Evolutionary conservation across 2,113 vertebrate species (phyloP).

Genomic region (Petrocephalus microphthalmus): DNA sequence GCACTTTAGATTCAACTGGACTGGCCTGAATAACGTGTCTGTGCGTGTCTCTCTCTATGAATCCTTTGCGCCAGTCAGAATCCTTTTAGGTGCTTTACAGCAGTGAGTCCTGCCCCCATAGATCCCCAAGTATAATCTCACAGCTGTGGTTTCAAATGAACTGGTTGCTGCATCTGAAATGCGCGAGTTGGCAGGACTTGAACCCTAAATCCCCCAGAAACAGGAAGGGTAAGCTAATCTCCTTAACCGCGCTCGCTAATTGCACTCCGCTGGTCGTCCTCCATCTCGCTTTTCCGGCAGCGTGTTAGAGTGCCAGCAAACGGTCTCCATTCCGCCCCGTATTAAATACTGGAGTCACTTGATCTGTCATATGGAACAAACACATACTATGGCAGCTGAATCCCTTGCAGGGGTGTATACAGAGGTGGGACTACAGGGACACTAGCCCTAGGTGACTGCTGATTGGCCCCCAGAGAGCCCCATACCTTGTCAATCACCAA

Average conservation of each 20-base stretch:
- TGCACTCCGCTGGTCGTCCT: not conserved
- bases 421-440: not conserved
- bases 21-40: not conserved
- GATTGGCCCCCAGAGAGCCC: not conserved
- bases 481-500: not conserved
- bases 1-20: not conserved
- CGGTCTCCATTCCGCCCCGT: not conserved
- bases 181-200: not conserved
- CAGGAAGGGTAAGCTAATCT: conserved; percentile 13
- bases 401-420: not conserved
- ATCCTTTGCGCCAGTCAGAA: not conserved
- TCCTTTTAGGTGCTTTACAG: not conserved
- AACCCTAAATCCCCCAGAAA: not conserved
- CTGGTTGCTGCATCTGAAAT: not conserved
- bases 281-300: not conserved
- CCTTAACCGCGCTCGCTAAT: not conserved
- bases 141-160: not conserved
- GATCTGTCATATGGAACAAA: not conserved
- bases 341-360: not conserved
- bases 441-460: not conserved
- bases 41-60: not conserved
- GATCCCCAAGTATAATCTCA: not conserved
- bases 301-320: not conserved
- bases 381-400: not conserved
- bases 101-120: not conserved